A percentile compares a stretch with the other conserved stretches of the same genome.
phyloP scores from a whole-genome alignment of 2,113 vertebrate species.

The Nycticebus coucang region DNA sequence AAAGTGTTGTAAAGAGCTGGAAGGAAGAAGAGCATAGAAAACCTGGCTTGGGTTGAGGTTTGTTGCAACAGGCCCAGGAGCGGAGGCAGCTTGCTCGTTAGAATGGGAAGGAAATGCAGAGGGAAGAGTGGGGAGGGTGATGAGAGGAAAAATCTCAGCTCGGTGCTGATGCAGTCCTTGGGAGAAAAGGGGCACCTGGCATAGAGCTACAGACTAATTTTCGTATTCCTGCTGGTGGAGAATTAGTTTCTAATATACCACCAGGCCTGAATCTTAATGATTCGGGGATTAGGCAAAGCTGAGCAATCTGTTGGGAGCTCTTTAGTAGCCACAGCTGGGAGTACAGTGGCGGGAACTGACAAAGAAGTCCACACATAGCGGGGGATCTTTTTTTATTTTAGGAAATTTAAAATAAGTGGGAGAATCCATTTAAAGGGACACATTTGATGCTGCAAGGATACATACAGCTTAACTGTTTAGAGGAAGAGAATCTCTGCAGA shows the following conservation, averaged over 20 bases:
- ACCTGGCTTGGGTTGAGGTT: not conserved
- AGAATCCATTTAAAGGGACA: conserved; percentile 73
- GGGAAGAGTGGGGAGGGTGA: not conserved
- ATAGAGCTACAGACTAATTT: conserved; percentile 66
- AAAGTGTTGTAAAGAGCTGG: not conserved
- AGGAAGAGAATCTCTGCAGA: conserved; percentile 13
- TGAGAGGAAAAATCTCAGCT: conserved; percentile 30
- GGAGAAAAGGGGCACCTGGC: conserved; percentile 73
- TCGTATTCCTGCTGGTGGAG: conserved; percentile 68
- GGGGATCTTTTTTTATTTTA: conserved; percentile 70
- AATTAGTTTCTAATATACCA: conserved; percentile 79
- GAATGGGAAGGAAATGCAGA: not conserved
- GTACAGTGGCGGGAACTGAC: conserved; percentile 59
- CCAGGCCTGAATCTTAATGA: conserved; percentile 76
- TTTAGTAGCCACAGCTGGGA: conserved; percentile 76
- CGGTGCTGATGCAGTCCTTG: conserved; percentile 51
- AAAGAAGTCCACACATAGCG: conserved; percentile 65
- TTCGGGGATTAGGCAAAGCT: conserved; percentile 72
- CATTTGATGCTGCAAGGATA: not conserved
- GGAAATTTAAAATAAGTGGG: conserved; percentile 72
- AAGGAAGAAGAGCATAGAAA: not conserved
- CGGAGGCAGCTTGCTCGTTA: not conserved
- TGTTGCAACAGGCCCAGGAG: not conserved
- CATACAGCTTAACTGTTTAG: conserved; percentile 52
- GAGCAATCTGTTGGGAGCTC: conserved; percentile 69